These are phyloP conservation scores for Macrotus californicus DNA, from an alignment of 2,113 vertebrate species.

Conservation along the genomic window DNA sequence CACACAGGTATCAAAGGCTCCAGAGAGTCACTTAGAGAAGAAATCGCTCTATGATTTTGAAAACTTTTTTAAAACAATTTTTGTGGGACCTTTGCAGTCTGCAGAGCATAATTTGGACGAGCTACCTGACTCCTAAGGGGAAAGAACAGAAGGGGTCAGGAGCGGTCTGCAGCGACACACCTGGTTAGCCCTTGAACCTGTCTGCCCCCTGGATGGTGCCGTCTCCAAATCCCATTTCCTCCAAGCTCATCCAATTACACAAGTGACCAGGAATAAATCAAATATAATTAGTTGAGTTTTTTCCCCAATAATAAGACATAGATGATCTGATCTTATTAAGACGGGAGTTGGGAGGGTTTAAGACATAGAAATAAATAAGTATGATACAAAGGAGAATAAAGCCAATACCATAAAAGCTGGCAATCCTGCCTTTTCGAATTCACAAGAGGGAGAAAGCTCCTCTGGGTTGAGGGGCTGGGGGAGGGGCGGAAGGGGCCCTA, in stretches of 20 bases:
- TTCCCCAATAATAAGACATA: slow-evolving; percentile 31
- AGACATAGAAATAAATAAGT: not conserved
- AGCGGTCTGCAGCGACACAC: not conserved
- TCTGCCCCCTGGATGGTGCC: slow-evolving; percentile 41
- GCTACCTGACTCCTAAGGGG: not conserved
- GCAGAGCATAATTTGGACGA: not conserved
- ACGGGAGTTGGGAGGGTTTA: slow-evolving; percentile 3
- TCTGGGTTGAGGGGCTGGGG: accelerated
- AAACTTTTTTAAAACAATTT: not conserved
- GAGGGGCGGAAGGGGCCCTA: accelerated
- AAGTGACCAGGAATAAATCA: slow-evolving; percentile 69
- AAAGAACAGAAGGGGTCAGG: not conserved
- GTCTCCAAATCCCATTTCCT: slow-evolving; percentile 59
- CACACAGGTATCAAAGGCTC: not conserved
- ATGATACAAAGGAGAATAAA: not conserved
- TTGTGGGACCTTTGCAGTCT: not conserved
- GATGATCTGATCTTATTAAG: slow-evolving; percentile 55
- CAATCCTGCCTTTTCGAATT: not conserved
- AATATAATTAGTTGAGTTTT: slow-evolving; percentile 50
- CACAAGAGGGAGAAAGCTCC: accelerated
- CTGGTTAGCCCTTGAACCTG: slow-evolving; percentile 59
- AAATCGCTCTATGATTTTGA: not conserved
- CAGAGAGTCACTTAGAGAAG: not conserved
- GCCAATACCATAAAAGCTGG: accelerated
- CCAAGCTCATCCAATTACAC: slow-evolving; percentile 60